Evolutionary conservation across 1,140 invertebrate genomes (phyloP).

Genomic region (Lasaia peninsularis): DNA sequence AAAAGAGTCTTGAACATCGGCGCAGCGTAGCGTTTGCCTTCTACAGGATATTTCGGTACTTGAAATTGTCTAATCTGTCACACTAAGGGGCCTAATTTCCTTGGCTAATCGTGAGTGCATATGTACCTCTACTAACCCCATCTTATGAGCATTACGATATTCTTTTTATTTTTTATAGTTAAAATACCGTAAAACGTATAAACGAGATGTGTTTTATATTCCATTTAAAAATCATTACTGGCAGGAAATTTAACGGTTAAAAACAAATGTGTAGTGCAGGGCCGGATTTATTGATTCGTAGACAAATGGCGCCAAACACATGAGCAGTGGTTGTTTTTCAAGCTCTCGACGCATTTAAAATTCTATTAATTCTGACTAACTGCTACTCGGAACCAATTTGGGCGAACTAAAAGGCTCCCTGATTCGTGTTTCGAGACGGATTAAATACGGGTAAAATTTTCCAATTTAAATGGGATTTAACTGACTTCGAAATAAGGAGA

Average conservation of each 20-base stretch:
- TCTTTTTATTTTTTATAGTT: too few relatives aligned
- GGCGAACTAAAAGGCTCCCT: constrained; percentile 1
- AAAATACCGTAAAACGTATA: too few relatives aligned
- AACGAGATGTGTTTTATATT: too few relatives aligned
- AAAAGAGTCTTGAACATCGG: too few relatives aligned
- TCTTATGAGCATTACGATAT: too few relatives aligned
- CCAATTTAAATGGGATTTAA: neutral
- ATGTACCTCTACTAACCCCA: too few relatives aligned
- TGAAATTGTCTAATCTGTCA: too few relatives aligned
- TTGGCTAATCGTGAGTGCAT: too few relatives aligned
- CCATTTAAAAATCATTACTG: neutral
- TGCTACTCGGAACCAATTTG: constrained; percentile 6
- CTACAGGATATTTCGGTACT: too few relatives aligned
- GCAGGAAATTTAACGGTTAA: constrained; percentile 2
- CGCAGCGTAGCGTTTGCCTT: too few relatives aligned
- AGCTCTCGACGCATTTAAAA: constrained; percentile 10
- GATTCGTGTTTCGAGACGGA: neutral
- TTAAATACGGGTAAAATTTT: neutral
- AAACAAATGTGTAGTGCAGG: neutral
- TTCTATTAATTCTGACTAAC: constrained; percentile 7
- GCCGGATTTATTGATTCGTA: constrained; percentile 9
- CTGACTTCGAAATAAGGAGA: too few relatives aligned
- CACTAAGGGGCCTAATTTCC: too few relatives aligned
- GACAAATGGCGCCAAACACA: constrained; percentile 7
- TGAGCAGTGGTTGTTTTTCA: constrained; percentile 7